Percentiles rank a stretch among this genome's conserved stretches.
These are phyloP conservation scores for Darevskia nairensis DNA, from an alignment of 2,797 vertebrate species.

Conservation along the genomic window DNA sequence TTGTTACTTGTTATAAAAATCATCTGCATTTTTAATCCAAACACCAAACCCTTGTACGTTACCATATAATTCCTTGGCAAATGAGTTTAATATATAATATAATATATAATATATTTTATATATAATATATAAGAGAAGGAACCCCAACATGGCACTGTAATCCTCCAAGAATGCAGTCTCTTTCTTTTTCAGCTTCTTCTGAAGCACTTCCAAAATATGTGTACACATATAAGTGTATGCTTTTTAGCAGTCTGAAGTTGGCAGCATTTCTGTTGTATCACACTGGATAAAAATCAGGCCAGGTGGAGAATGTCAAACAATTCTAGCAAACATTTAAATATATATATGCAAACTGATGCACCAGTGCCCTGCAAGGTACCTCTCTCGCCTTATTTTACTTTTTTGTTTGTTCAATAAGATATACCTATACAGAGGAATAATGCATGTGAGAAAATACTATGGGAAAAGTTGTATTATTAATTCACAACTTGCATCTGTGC, in stretches of 20 bases:
- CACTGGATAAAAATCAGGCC: background rate
- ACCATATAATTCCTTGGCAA: no score
- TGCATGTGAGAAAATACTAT: constrained; percentile 2
- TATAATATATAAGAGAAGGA: no score
- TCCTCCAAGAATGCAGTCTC: background rate
- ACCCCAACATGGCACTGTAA: background rate
- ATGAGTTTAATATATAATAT: no score
- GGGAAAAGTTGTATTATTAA: background rate
- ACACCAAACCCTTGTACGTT: no score
- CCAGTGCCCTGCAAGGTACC: constrained; percentile 36
- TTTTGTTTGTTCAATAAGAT: background rate
- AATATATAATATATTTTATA: no score
- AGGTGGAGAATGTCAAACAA: constrained; percentile 15
- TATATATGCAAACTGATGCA: constrained; percentile 69
- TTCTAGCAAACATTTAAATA: constrained; percentile 43
- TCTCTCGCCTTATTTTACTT: background rate
- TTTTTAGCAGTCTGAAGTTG: constrained; percentile 8
- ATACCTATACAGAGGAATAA: background rate
- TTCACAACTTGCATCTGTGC: background rate
- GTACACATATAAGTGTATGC: background rate
- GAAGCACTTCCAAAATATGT: background rate
- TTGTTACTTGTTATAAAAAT: background rate
- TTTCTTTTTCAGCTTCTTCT: constrained; percentile 9
- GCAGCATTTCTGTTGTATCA: constrained; percentile 4
- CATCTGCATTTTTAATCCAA: background rate